Percentiles rank a stretch among this genome's conserved stretches.
phyloP scores from a whole-genome alignment of 2,113 vertebrate genomes.

The Myrmecobius fasciatus region DNA sequence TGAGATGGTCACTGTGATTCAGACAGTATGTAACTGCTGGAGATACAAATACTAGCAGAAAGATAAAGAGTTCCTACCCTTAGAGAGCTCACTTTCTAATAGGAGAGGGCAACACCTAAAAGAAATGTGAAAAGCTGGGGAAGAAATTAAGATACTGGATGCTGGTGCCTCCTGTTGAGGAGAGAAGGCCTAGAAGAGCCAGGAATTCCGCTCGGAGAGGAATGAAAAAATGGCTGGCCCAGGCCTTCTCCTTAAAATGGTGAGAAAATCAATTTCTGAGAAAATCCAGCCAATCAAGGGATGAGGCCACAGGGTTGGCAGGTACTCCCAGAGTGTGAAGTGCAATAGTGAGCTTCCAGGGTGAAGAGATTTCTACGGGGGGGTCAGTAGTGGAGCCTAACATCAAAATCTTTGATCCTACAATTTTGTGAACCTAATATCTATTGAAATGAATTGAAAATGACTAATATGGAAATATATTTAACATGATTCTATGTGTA shows the following conservation, averaged over 20 bases:
- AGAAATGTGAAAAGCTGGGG: not conserved
- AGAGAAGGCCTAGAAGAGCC: not conserved
- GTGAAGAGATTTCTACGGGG: not conserved
- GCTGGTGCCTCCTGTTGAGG: not conserved
- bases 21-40: not conserved
- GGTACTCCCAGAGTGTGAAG: not conserved
- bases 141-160: not conserved
- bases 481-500: too few relatives aligned
- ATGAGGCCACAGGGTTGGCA: not conserved
- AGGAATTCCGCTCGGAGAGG: not conserved
- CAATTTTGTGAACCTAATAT: not conserved
- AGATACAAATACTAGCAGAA: not conserved
- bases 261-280: too few relatives aligned
- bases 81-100: not conserved
- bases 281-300: too few relatives aligned
- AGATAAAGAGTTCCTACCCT: not conserved
- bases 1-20: not conserved
- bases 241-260: too few relatives aligned
- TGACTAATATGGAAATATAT: too few relatives aligned
- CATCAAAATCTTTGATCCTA: not conserved
- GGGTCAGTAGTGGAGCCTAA: not conserved
- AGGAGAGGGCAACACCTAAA: not conserved
- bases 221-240: too few relatives aligned
- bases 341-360: not conserved
- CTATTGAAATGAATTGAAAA: not conserved